phyloP scores from a whole-genome alignment of 1,140 invertebrate genomes.

The Drosophila nannoptera region DNA sequence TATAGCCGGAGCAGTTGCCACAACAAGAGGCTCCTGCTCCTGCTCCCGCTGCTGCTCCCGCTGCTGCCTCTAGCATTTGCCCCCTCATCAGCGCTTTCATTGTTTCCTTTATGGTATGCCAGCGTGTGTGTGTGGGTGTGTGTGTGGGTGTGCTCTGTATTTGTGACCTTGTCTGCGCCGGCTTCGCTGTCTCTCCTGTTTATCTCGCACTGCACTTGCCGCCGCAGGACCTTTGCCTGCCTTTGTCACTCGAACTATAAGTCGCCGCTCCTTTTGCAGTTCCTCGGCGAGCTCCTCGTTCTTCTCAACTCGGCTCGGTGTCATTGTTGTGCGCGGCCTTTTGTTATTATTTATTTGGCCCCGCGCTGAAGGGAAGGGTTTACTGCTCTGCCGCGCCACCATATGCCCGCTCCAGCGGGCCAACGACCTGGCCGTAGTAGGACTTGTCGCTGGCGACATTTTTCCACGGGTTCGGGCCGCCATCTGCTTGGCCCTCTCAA shows the following conservation, averaged over 20 bases:
- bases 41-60: background rate
- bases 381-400: background rate
- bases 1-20: conserved; percentile 59
- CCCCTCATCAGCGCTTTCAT: conserved; percentile 15
- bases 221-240: conserved; percentile 30
- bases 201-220: conserved; percentile 69
- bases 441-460: background rate
- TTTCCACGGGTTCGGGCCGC: background rate
- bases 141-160: conserved; percentile 18
- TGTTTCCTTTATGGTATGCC: conserved; percentile 15
- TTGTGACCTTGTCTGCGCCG: conserved; percentile 37
- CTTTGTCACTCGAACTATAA: conserved; percentile 42
- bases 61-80: too few species aligned
- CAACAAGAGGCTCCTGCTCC: conserved; percentile 38
- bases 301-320: conserved; percentile 21
- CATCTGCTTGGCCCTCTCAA: conserved; percentile 17
- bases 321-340: conserved; percentile 40
- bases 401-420: conserved; percentile 10
- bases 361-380: conserved; percentile 45
- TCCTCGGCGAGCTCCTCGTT: conserved; percentile 2
- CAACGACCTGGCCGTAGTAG: conserved; percentile 34
- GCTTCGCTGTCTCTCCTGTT: conserved; percentile 63
- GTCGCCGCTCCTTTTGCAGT: conserved; percentile 19
- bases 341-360: conserved; percentile 71
- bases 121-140: conserved; percentile 5